Evolutionary conservation across 2,797 vertebrate species (phyloP).

Genomic region (Spea hammondii): DNA sequence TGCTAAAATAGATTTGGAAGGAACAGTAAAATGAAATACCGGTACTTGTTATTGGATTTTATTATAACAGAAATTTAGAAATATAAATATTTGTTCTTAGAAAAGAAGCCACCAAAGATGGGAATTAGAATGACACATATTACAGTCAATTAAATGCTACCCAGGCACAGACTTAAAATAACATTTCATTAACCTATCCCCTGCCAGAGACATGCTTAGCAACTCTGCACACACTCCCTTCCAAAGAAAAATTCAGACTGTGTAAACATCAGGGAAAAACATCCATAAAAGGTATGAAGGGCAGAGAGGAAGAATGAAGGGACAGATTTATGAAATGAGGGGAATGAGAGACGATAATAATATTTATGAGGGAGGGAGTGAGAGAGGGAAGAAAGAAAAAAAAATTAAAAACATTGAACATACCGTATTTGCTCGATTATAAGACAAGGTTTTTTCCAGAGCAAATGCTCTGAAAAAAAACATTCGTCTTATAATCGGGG

Average conservation of each 20-base stretch:
- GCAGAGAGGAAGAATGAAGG: conserved; percentile 1
- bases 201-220: neutral
- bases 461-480: no score
- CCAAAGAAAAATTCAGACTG: conserved; percentile 16
- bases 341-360: neutral
- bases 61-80: neutral
- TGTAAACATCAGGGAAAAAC: conserved; percentile 32
- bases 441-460: no score
- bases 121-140: neutral
- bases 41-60: neutral
- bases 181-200: neutral
- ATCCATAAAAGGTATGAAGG: conserved; percentile 23
- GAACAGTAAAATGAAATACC: neutral
- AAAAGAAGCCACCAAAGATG: neutral
- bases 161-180: neutral
- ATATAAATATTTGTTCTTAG: conserved; percentile 7
- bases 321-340: neutral
- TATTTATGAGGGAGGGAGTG: neutral
- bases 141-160: neutral
- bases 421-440: no score
- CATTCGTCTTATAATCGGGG: no score
- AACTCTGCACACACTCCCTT: conserved; percentile 11
- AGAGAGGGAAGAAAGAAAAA: neutral
- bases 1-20: neutral
- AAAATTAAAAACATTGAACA: no score